Evolutionary conservation across 2,888 invertebrate genomes (phyloP).

Genomic region (Margaritifera margaritifera): DNA sequence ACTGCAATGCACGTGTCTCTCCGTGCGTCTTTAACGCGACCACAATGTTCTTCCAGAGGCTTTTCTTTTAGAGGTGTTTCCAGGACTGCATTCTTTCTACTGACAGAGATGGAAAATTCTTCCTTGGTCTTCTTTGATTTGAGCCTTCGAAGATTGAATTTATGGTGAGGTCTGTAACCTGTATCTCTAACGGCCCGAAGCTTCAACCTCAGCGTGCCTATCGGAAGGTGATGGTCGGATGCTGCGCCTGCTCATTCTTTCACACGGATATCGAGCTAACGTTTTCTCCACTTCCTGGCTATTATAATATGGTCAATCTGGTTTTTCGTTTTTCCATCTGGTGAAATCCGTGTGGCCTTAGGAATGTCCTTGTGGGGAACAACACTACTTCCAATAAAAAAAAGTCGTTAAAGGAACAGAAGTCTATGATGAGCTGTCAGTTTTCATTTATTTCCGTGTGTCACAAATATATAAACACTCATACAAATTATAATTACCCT

Average conservation of each 20-base stretch:
- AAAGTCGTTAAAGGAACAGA: background rate
- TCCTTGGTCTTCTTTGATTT: background rate
- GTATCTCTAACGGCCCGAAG: background rate
- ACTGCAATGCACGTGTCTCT: background rate
- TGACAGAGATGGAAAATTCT: background rate
- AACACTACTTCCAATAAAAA: conserved; percentile 12
- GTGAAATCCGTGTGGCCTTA: no score
- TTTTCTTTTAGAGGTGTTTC: background rate
- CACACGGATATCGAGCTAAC: conserved; percentile 3
- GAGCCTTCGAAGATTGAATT: background rate
- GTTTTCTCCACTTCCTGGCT: conserved; percentile 7
- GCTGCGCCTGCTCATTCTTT: background rate
- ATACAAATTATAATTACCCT: no score
- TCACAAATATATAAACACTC: no score
- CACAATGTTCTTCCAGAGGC: background rate
- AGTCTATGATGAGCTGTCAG: conserved; percentile 11
- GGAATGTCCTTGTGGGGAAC: conserved; percentile 16
- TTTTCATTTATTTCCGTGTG: background rate
- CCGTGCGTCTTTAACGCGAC: background rate
- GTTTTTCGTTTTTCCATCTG: no score
- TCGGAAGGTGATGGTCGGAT: conserved; percentile 8
- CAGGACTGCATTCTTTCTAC: background rate
- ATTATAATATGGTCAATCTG: no score
- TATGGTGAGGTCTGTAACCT: background rate
- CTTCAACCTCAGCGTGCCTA: conserved; percentile 2